These are phyloP conservation scores for Heliconius charithonia DNA, from an alignment of 2,888 invertebrate genomes.

Conservation along the genomic window DNA sequence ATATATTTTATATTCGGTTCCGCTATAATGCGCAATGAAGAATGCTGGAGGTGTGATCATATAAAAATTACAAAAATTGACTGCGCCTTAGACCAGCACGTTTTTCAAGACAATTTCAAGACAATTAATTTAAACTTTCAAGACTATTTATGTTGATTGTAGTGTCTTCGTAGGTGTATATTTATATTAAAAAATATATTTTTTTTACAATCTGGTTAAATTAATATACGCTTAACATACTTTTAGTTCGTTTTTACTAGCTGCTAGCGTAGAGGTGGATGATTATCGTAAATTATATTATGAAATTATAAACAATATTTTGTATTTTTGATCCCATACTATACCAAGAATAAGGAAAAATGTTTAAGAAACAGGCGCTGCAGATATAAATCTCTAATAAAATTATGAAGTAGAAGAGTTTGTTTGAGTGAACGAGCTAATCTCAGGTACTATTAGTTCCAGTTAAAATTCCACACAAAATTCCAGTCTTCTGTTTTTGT, in stretches of 20 bases:
- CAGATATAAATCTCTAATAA: not conserved
- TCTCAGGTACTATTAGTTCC: no score
- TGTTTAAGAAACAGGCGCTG: not conserved
- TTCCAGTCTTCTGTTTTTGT: no score
- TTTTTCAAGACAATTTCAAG: no score
- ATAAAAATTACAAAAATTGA: no score
- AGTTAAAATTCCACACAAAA: no score
- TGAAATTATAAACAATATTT: slow-evolving; percentile 1
- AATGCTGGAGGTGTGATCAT: no score
- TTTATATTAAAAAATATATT: not conserved
- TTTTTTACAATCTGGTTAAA: not conserved
- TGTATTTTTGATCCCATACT: not conserved
- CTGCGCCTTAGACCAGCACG: no score
- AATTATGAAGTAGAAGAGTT: not conserved
- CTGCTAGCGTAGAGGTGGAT: not conserved
- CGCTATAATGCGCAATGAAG: no score
- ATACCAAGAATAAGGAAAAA: not conserved
- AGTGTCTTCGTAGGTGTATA: not conserved
- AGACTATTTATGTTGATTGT: no score
- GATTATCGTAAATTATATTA: slow-evolving; percentile 20
- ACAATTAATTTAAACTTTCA: no score
- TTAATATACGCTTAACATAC: not conserved
- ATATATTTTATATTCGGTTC: no score
- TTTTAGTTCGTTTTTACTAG: not conserved
- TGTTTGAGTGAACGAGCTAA: no score